Base-by-base conservation (phyloP, 2,797 vertebrate species). In the Sternotherus odoratus region DNA sequence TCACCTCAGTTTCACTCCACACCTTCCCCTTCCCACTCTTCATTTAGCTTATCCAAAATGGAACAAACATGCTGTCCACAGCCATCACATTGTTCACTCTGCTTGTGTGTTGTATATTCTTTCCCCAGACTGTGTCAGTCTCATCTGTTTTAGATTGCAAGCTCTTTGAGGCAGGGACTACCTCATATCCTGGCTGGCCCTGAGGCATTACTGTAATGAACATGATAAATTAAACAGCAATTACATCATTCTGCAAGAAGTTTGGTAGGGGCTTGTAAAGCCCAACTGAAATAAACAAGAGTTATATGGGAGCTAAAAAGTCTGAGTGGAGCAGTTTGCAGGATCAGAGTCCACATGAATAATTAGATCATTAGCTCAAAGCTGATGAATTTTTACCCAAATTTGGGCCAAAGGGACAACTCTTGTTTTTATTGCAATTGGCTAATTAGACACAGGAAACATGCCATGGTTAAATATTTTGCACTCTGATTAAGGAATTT, bases 391-490 rank as follows among this genome's bases (percentile, higher is more conserved):
- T 81, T 53, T 93, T 91, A 85, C 6, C 46, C 46, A 48, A 48
- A 90, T 66, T 92, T 53, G 91, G 87, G 92, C 78, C 21, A 87
- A 21, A 48, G 15, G 19, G 54, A 39, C 43, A 17, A 82, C 12
- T 74, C 72, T 77, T 84, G 85, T 92, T 92, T 96, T 95, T 93
- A 92, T 93, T 77, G 85, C 21, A 79, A 49, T 77, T 78, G 87
- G 60, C 57, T 78, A 92, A 94, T 79, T 77, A 92, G 89, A 88
- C 36, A 87, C 39, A 92, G 56, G 87, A 91, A 94, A 94, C 77
- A 77, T 84, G 92, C 28, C 51, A 5, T 69, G 24, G 46, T 93
- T 92, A 79, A 3, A 9, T 48, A 54, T 83, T 89, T 93, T 91
- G 91, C 8, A 15, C 74, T 72, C 1, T 11, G 77, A 86, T 60